A percentile compares a stretch with the other conserved stretches of the same genome.
phyloP scores from a whole-genome alignment of 2,113 vertebrate species.

The Saccopteryx leptura region DNA sequence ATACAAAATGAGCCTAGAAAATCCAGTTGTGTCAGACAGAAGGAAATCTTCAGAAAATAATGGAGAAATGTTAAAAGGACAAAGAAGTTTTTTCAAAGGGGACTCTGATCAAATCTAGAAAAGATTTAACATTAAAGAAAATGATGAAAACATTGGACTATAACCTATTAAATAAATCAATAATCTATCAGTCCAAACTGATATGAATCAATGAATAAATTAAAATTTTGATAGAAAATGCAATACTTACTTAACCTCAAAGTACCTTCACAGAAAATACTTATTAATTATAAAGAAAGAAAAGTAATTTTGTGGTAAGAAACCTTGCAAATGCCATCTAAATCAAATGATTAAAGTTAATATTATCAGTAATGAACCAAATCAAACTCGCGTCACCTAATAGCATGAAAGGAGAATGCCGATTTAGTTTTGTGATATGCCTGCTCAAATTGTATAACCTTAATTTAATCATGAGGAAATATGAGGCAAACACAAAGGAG shows the following conservation, averaged over 20 bases:
- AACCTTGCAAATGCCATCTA: not conserved
- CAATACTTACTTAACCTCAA: not conserved
- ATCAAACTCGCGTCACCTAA: not conserved
- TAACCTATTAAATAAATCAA: not conserved
- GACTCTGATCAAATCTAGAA: not conserved
- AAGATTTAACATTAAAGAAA: constrained; percentile 1
- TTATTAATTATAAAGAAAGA: not conserved
- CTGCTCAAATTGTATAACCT: not conserved
- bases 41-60: constrained; percentile 19
- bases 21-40: not conserved
- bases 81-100: not conserved
- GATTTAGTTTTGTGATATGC: not conserved
- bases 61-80: not conserved
- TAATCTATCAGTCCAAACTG: not conserved
- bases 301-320: not conserved
- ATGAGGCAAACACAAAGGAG: not conserved
- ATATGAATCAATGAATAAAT: not conserved
- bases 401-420: not conserved
- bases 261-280: not conserved
- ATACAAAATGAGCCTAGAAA: not conserved
- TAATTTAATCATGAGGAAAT: not conserved
- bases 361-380: not conserved
- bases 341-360: not conserved
- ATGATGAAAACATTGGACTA: not conserved
- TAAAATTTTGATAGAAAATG: not conserved